A percentile compares a stretch with the other conserved stretches of the same genome.
Evolutionary conservation across 2,797 vertebrate species (phyloP).

Genomic region (Acanthopagrus latus): DNA sequence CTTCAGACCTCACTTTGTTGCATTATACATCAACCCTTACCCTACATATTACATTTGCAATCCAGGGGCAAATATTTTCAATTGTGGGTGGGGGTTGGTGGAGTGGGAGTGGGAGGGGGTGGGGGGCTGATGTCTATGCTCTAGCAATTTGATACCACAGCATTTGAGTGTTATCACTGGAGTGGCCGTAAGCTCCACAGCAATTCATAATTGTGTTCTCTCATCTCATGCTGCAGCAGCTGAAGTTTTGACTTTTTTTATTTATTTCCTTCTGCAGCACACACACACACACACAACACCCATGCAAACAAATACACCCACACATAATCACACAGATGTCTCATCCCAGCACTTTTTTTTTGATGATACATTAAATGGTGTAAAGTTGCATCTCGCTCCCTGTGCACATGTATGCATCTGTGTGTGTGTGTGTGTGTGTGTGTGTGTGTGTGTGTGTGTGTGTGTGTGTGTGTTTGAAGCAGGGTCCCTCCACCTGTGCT

Average conservation of each 20-base stretch:
- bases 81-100: constrained; percentile 63
- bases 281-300: constrained; percentile 35
- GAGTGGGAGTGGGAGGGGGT: no score
- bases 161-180: constrained; percentile 75
- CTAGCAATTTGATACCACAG: constrained; percentile 74
- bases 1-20: constrained; percentile 81
- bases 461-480: constrained; percentile 65
- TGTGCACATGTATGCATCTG: constrained; percentile 59
- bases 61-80: constrained; percentile 82
- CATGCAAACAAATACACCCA: constrained; percentile 57
- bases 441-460: constrained; percentile 40
- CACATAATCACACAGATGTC: constrained; percentile 62
- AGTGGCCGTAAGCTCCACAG: constrained; percentile 79
- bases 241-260: constrained; percentile 72
- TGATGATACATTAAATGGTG: constrained; percentile 86
- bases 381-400: constrained; percentile 85
- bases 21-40: constrained; percentile 79
- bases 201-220: constrained; percentile 84
- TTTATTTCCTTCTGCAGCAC: constrained; percentile 53
- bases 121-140: constrained; percentile 64
- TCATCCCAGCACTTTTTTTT: constrained; percentile 80
- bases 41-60: constrained; percentile 77
- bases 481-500: constrained; percentile 80
- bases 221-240: constrained; percentile 82
- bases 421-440: constrained; percentile 30